phyloP scores from a whole-genome alignment of 2,888 invertebrate genomes.

The Mythimna loreyi region DNA sequence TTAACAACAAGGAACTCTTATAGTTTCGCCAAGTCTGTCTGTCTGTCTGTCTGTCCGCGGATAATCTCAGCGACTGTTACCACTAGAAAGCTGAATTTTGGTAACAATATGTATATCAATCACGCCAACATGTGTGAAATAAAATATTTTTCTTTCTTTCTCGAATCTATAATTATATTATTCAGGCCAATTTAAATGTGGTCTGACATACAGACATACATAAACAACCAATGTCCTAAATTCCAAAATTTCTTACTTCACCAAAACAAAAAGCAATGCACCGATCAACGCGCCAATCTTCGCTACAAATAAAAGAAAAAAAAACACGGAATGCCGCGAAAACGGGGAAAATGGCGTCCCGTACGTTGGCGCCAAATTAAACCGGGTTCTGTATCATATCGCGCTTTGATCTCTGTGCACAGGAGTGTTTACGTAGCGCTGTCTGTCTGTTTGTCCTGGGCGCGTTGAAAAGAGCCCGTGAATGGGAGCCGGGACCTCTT shows the following conservation, averaged over 20 bases:
- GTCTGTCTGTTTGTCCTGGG: constrained; percentile 85
- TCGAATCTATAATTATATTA: neutral
- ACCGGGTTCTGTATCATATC: constrained; percentile 86
- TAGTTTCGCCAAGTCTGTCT: no score
- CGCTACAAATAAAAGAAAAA: constrained; percentile 30
- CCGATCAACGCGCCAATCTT: constrained; percentile 30
- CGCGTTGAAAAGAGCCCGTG: constrained; percentile 84
- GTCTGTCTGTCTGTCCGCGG: no score
- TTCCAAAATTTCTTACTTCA: neutral
- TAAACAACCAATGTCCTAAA: neutral
- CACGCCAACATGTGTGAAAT: no score
- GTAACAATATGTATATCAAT: no score
- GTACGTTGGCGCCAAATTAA: constrained; percentile 89
- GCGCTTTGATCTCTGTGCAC: constrained; percentile 86
- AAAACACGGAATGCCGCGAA: constrained; percentile 67
- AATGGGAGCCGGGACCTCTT: constrained; percentile 78
- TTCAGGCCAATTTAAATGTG: neutral
- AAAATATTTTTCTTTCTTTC: no score
- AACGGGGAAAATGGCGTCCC: constrained; percentile 86
- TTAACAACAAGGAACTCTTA: no score
- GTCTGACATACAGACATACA: neutral
- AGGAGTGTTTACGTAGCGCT: constrained; percentile 83
- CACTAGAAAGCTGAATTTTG: no score
- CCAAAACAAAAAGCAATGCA: constrained; percentile 31
- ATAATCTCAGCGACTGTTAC: no score